Evolutionary conservation across 2,113 vertebrate species (phyloP).

Genomic region (Hemiprocne comata): DNA sequence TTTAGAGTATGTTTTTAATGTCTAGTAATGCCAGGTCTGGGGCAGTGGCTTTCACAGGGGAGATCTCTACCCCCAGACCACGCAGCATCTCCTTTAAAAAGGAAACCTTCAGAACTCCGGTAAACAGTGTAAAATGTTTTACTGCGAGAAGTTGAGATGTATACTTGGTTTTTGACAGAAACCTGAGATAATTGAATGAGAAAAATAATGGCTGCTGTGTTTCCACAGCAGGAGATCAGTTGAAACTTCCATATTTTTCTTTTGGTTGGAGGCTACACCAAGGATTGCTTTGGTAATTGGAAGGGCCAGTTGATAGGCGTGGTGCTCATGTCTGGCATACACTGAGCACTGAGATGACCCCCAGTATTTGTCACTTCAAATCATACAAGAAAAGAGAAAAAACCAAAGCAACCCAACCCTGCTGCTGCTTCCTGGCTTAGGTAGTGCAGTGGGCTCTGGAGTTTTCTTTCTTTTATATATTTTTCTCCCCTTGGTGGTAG

Average conservation of each 20-base stretch:
- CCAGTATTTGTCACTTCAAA: neutral
- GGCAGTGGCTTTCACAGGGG: neutral
- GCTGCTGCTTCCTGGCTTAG: neutral
- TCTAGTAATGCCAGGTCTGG: neutral
- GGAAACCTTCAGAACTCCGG: neutral
- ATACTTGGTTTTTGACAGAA: slow-evolving; percentile 20
- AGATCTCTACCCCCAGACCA: neutral
- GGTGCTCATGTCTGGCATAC: neutral
- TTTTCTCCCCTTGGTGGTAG: neutral
- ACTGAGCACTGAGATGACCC: neutral
- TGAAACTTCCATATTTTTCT: neutral
- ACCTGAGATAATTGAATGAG: neutral
- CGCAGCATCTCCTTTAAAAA: neutral
- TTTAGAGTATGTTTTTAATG: slow-evolving; percentile 5
- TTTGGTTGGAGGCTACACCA: neutral
- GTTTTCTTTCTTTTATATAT: neutral
- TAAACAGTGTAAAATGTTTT: neutral
- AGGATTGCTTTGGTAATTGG: neutral
- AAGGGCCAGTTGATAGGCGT: neutral
- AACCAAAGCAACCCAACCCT: neutral
- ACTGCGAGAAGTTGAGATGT: neutral
- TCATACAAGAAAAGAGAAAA: neutral
- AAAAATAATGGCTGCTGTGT: neutral
- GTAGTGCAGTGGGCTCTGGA: neutral
- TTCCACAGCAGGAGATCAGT: neutral